phyloP scores from a whole-genome alignment of 1,140 invertebrate species.

The Eupristina koningsbergeri region DNA sequence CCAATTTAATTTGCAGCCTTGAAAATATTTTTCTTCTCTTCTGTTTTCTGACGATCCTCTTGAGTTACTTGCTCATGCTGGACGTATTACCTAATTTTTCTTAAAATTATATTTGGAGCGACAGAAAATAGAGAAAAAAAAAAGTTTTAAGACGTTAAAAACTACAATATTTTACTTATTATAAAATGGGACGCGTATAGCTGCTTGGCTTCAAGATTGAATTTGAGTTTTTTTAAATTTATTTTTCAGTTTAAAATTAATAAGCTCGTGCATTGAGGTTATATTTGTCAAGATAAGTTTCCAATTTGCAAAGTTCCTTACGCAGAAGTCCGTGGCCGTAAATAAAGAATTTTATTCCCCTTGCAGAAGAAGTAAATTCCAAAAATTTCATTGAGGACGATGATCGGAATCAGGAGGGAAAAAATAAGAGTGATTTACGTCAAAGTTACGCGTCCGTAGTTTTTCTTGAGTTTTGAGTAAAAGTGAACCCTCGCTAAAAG shows the following conservation, averaged over 20 bases:
- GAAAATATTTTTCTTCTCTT: not conserved
- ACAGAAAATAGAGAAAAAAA: too few relatives aligned
- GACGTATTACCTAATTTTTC: too few relatives aligned
- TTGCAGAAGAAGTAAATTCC: not conserved
- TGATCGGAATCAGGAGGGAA: not conserved
- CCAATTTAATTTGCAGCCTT: not conserved
- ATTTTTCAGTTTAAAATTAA: not conserved
- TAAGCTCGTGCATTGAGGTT: not conserved
- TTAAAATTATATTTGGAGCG: too few relatives aligned
- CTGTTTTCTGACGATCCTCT: too few relatives aligned
- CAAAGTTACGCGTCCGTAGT: not conserved
- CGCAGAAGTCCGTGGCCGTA: not conserved
- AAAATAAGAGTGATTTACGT: not conserved
- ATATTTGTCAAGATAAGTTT: not conserved
- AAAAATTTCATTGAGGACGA: not conserved
- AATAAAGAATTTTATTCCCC: not conserved
- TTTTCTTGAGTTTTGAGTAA: too few relatives aligned
- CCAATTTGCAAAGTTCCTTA: not conserved
- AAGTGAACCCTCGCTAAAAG: too few relatives aligned
- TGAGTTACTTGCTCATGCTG: too few relatives aligned
- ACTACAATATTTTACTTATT: too few relatives aligned
- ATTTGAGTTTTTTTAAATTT: not conserved
- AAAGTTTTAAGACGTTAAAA: too few relatives aligned
- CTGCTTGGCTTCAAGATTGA: not conserved
- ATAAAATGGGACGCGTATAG: not conserved